Base-by-base conservation (phyloP, 2,888 invertebrate species). In the Apamea crenata region DNA sequence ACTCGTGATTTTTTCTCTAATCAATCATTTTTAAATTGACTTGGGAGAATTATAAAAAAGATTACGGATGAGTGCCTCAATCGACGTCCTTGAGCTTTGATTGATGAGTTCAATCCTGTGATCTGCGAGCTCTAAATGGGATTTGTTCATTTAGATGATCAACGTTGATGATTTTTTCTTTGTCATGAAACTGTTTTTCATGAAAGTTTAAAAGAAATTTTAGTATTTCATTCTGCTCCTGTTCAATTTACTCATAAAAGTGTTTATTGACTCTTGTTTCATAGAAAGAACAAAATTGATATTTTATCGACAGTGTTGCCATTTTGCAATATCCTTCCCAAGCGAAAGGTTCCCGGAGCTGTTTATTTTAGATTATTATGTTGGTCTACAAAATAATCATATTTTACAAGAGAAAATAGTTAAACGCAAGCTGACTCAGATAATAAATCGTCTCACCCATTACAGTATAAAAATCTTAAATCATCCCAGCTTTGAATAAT, bases 21-120 rank as follows among this genome's bases (percentile, higher is more conserved):
- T 94, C 92, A 92, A 94, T 94, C 94, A 93, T 91, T 91, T 93
- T 93, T 91, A 92, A 94, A 94, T 93, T 93, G 92, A 91, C 92
- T 92, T 81, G 78, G 40, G 83, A 88, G 88, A 92, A 92, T 92
- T 91, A 85, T 90, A 87, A 87, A 89, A 92, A 92, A 92, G 90
- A 89, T 87, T 86, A 78, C 84, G 80, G 84, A 87, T 88, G 80
- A 82, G 84, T 88, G 80, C 80, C 82, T 86, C 81, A 81, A 87
- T 84, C 81, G 73, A 83, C 74, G 78, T 78, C 81, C 88, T 85
- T 77, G 66, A 78, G 78, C 50, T 74, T 84, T 91, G 90, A 91
- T 91, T 88, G 91, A 91, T 89, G 89, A 84, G 81, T 83, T 84
- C 84, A 83, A 83, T 87, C 72, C 77, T 68, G 75, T 80, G 85